Conservation (phyloP, 2,797 vertebrate genomes). For the Hyperoplus immaculatus region DNA sequence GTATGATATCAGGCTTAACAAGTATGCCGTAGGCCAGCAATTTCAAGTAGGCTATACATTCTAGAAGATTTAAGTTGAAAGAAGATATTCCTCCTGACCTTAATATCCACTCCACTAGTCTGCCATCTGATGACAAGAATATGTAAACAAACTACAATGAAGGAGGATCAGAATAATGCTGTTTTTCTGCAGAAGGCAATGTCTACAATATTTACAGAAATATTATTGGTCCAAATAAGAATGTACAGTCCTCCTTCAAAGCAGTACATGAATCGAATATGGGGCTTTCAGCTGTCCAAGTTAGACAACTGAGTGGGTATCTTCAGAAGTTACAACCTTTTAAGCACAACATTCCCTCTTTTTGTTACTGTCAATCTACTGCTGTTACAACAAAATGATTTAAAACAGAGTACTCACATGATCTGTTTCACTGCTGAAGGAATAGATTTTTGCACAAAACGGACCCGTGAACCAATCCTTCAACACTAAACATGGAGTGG, state of each 20-base stretch:
- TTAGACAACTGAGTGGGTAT: neutral
- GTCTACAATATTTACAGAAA: too few species aligned
- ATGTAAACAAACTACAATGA: constrained; percentile 12
- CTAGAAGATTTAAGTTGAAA: constrained; percentile 18
- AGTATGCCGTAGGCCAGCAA: constrained; percentile 29
- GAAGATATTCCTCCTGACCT: constrained; percentile 8
- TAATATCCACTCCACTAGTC: neutral
- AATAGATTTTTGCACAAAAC: neutral
- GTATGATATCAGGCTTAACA: constrained; percentile 14
- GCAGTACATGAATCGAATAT: neutral
- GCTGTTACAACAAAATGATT: neutral
- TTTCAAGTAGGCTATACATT: constrained; percentile 10
- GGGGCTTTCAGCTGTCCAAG: neutral
- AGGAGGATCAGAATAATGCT: neutral
- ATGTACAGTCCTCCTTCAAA: neutral
- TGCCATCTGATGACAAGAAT: neutral
- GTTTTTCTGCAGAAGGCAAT: neutral
- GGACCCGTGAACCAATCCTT: neutral
- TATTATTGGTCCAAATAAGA: neutral
- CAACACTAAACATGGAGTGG: constrained; percentile 4
- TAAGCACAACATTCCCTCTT: neutral
- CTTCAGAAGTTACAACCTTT: neutral
- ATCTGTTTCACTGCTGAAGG: neutral
- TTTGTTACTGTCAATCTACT: neutral
- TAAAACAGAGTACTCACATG: neutral